Evolutionary conservation across 2,113 vertebrate genomes (phyloP), one percentile per base, ranked within the genome.

Genomic region (Crocuta crocuta): DNA sequence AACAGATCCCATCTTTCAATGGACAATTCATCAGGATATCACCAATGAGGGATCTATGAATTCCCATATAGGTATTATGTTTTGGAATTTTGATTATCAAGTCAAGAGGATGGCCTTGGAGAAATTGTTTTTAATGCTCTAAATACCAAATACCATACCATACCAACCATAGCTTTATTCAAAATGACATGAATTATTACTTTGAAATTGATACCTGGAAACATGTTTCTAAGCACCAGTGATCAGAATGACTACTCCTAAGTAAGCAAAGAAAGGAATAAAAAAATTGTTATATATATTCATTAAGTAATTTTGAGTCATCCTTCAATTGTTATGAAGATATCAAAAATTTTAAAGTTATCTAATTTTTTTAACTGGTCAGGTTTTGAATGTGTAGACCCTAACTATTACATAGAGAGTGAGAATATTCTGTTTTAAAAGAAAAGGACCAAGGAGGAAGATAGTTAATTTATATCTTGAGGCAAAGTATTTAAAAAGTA

Each of bases 141-240:
- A 76, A 88, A 88, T 81, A 43, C 35, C 61, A 83, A 55, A 89
- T 76, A 80, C 26, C 45, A 31, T 7, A 48, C 83, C 79, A 90
- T 53, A 31, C 43, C 43, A 78, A 21, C 4, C 45, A 21, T 26
- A 82, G 19, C 15, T 92, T 35, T 70, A 74, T 21, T 92, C 39
- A 94, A 92, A 92, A 82, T 97, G n/a, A n/a, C 81, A 90, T 58
- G 58, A 89, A 79, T 83, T 13, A 68, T 84, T 79, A 86, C 35
- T 98, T 95, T 95, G 3, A 85, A 87, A 86, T 48, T 82, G 66
- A 89, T 91, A 68, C 43, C 61, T 97, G 66, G 23, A 82, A 55
- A 89, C 35, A 50, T 12, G 76, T 55, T 31, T 88, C 58, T 43
- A 89, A 89, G 2, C 15, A 50, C 9, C 5, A 31, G 5, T 66